Conservation (phyloP, 1,140 invertebrate genomes). For the Diplogasteroides magnus region DNA sequence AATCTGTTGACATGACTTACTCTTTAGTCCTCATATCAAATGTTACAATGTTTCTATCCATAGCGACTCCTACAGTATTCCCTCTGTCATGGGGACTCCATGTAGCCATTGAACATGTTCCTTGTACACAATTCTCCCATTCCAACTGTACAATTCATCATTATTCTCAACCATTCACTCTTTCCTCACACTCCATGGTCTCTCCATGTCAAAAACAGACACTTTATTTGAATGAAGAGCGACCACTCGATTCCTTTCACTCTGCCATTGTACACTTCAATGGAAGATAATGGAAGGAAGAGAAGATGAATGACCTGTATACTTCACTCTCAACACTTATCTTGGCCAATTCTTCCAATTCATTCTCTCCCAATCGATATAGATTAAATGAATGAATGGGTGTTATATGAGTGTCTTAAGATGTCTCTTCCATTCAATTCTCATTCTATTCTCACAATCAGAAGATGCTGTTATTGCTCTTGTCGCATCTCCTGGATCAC, state of each 20-base stretch:
- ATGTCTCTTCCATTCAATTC: neutral
- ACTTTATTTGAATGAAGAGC: neutral
- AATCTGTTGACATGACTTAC: neutral
- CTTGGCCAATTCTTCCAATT: neutral
- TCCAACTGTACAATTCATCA: neutral
- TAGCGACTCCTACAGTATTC: neutral
- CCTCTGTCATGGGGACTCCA: neutral
- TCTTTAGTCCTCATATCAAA: neutral
- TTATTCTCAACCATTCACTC: neutral
- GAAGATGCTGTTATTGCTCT: too few species aligned
- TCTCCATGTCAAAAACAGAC: constrained; percentile 6
- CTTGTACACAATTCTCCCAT: neutral
- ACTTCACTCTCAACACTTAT: neutral
- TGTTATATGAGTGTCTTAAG: neutral
- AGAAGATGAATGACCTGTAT: too few species aligned
- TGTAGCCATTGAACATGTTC: neutral
- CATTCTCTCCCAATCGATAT: neutral
- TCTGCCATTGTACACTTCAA: constrained; percentile 14
- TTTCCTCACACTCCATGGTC: neutral
- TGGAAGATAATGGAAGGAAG: too few species aligned
- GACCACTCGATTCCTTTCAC: neutral
- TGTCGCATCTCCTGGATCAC: too few species aligned
- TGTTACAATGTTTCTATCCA: neutral
- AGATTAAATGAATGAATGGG: neutral
- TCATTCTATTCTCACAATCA: neutral